Conservation (phyloP, 2,113 vertebrate genomes). For the Cyanocitta stelleri region DNA sequence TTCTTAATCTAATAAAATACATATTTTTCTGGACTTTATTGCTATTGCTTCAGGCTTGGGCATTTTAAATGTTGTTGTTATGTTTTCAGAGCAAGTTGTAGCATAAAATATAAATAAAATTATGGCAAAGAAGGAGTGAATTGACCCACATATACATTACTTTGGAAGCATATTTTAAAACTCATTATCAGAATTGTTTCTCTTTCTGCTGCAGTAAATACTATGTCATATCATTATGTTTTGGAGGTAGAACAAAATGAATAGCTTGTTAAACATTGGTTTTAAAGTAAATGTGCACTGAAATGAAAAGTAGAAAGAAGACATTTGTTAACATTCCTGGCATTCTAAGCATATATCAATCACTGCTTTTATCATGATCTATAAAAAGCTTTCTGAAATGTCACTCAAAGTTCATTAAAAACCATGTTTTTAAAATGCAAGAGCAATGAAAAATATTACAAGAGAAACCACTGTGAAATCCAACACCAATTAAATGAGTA, state of each 20-base stretch:
- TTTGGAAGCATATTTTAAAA: conserved; percentile 44
- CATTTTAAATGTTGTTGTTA: conserved; percentile 26
- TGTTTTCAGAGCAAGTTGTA: conserved; percentile 22
- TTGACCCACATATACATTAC: conserved; percentile 17
- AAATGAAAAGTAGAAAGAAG: not conserved
- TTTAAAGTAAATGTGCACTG: conserved; percentile 1
- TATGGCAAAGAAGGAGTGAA: conserved; percentile 1
- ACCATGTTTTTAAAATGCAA: not conserved
- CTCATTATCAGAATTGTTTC: conserved; percentile 25
- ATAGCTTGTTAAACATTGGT: conserved; percentile 28
- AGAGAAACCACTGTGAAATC: not conserved
- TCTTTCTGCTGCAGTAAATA: conserved; percentile 20
- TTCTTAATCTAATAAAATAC: conserved; percentile 47
- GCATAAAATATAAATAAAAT: conserved; percentile 31
- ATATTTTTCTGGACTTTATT: conserved; percentile 43
- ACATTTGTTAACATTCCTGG: not conserved
- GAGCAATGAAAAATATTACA: not conserved
- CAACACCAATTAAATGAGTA: not conserved
- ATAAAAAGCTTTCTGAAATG: not conserved
- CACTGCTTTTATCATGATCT: not conserved
- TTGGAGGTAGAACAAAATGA: conserved; percentile 2
- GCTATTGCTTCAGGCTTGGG: conserved; percentile 25
- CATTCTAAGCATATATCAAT: not conserved
- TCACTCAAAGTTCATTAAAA: not conserved
- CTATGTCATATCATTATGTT: not conserved